Evolutionary conservation across 2,888 invertebrate species (phyloP).

Genomic region (Rapana venosa): DNA sequence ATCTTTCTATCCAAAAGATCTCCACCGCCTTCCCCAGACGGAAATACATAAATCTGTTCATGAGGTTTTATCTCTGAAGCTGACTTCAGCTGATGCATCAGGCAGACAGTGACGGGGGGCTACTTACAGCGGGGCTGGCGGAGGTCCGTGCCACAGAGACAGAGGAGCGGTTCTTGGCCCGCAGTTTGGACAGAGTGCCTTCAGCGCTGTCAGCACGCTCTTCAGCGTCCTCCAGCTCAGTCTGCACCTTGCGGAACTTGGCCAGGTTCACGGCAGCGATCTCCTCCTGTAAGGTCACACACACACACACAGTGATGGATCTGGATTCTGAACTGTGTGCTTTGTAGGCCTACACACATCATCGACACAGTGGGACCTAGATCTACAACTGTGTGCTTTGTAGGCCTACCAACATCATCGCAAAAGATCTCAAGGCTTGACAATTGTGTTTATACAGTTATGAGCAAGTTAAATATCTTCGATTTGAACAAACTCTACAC

Average conservation of each 20-base stretch:
- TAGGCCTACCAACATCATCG: no score
- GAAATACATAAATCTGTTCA: no score
- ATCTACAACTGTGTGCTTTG: no score
- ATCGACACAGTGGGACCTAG: neutral
- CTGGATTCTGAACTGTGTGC: neutral
- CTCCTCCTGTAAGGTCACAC: constrained; percentile 74
- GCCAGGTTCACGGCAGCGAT: constrained; percentile 80
- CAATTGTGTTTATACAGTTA: no score
- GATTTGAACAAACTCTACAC: no score
- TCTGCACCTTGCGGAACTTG: constrained; percentile 80
- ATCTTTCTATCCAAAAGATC: no score
- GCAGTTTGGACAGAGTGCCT: constrained; percentile 79
- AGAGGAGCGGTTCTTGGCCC: constrained; percentile 78
- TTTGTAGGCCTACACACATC: neutral
- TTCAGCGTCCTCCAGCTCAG: constrained; percentile 80
- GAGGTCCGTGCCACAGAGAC: constrained; percentile 69
- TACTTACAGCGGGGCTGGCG: constrained; percentile 59
- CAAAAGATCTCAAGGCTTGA: no score
- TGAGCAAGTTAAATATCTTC: no score
- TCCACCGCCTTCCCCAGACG: no score
- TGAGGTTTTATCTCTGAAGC: no score
- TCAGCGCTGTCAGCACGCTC: constrained; percentile 80
- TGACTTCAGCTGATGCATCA: no score
- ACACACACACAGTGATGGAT: neutral
- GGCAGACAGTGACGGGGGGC: constrained; percentile 45